Evolutionary conservation across 2,888 invertebrate species (phyloP), one percentile per base, ranked within the genome.

Genomic region (Antitype chi): DNA sequence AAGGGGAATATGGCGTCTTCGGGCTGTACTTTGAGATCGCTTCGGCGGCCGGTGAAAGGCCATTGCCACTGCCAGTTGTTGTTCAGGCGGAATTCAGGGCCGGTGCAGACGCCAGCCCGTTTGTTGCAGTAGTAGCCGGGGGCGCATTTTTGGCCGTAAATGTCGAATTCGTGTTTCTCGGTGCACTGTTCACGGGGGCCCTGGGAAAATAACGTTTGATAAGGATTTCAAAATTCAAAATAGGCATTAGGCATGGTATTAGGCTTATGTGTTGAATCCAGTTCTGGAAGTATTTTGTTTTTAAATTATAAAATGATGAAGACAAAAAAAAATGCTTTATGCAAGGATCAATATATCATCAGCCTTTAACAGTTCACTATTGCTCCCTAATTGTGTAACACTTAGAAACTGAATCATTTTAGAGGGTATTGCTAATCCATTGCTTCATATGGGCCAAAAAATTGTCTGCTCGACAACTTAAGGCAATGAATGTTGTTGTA

Each of bases 111-210:
- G 28, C 94, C 93, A 13, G 93, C 85, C 32, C 88, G 85, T 74
- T 91, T 91, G 88, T 95, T 90, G 90, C 96, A 96, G 85, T 92
- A 91, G 84, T 91, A 95, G 0, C 95, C 95, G 0, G 91, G 92
- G 0, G 94, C 95, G 85, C 96, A 96, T 79, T 92, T 93, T 82
- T 93, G 93, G 0, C 95, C 95, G 79, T 90, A 95, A 7, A 88
- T 85, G 80, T 96, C 95, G 78, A 90, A 90, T 60, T 91, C 90
- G 85, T 92, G 92, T 80, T 95, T 95, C 82, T 93, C 95, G 1
- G 96, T 95, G 88, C 96, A 96, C n/a, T 90, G 90, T 72, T 96
- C 95, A 13, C 92, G 89, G 0, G 95, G 94, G 4, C 95, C 95
- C 96, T 96, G 86, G 32, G 53, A 57, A 67, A 49, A 15, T 53